These are phyloP conservation scores for Drosophila kikkawai DNA, from an alignment of 1,140 invertebrate genomes.

Conservation along the genomic window DNA sequence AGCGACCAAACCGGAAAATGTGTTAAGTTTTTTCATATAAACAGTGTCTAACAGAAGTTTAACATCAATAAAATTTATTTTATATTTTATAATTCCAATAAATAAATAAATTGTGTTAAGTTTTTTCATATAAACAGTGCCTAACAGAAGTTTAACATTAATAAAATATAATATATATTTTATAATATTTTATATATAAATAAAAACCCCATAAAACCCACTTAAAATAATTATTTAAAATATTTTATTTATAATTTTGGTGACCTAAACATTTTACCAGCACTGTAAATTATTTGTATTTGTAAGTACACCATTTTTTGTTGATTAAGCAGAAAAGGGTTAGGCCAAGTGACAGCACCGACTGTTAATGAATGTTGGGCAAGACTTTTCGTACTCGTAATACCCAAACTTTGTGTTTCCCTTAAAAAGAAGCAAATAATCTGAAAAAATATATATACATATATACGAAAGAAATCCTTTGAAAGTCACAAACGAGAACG, in stretches of 20 bases:
- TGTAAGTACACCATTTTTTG: constrained; percentile 43
- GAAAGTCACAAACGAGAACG: constrained; percentile 21
- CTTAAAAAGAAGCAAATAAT: constrained; percentile 24
- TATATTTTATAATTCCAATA: no score
- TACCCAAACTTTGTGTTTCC: constrained; percentile 23
- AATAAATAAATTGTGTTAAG: no score
- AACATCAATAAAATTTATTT: constrained; percentile 13
- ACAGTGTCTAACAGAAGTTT: constrained; percentile 36
- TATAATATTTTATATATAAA: no score
- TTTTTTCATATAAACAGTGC: constrained; percentile 51
- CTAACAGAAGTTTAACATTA: constrained; percentile 5
- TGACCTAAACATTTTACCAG: neutral
- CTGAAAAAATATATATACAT: constrained; percentile 14
- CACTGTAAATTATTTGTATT: constrained; percentile 38
- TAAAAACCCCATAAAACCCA: no score
- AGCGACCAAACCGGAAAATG: constrained; percentile 60
- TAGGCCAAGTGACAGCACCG: constrained; percentile 30
- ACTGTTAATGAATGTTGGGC: constrained; percentile 50
- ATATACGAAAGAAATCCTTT: constrained; percentile 39
- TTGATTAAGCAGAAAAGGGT: constrained; percentile 53
- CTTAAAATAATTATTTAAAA: no score
- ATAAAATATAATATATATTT: constrained; percentile 18
- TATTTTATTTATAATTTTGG: neutral
- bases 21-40: constrained; percentile 56
- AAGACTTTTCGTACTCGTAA: constrained; percentile 29